phyloP scores from a whole-genome alignment of 2,888 invertebrate species.

The Chrysolina haemoptera region DNA sequence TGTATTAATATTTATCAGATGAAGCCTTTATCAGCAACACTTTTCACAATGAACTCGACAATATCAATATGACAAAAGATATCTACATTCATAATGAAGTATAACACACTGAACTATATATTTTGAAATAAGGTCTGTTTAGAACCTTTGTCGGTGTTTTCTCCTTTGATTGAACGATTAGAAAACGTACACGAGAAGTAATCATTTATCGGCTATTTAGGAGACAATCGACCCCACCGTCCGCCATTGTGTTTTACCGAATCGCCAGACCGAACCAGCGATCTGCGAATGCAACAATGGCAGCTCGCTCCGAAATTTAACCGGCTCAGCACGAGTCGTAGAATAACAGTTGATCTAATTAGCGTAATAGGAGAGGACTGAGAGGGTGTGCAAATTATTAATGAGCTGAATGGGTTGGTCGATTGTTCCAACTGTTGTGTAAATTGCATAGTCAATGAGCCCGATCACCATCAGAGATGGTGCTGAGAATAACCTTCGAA shows the following conservation, averaged over 20 bases:
- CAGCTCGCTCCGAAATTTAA: slow-evolving; percentile 39
- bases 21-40: too few relatives aligned
- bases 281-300: slow-evolving; percentile 22
- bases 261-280: slow-evolving; percentile 12
- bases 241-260: slow-evolving; percentile 9
- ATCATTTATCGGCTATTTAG: neutral
- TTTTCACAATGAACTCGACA: too few relatives aligned
- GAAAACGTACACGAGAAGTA: neutral
- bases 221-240: neutral
- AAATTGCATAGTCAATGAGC: slow-evolving; percentile 21
- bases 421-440: slow-evolving; percentile 53
- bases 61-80: too few relatives aligned
- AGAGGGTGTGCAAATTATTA: slow-evolving; percentile 64
- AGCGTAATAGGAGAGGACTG: slow-evolving; percentile 60
- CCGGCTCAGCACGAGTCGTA: slow-evolving; percentile 52
- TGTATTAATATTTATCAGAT: too few relatives aligned
- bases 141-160: too few relatives aligned
- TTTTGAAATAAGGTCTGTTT: too few relatives aligned
- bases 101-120: too few relatives aligned
- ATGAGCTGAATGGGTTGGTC: slow-evolving; percentile 60
- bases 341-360: slow-evolving; percentile 63
- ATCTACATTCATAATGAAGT: too few relatives aligned
- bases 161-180: too few relatives aligned
- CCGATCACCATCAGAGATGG: neutral
- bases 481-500: neutral